Evolutionary conservation across 2,113 vertebrate species (phyloP), one percentile per base, ranked within the genome.

Genomic region (Boulengeromyrus knoepffleri): DNA sequence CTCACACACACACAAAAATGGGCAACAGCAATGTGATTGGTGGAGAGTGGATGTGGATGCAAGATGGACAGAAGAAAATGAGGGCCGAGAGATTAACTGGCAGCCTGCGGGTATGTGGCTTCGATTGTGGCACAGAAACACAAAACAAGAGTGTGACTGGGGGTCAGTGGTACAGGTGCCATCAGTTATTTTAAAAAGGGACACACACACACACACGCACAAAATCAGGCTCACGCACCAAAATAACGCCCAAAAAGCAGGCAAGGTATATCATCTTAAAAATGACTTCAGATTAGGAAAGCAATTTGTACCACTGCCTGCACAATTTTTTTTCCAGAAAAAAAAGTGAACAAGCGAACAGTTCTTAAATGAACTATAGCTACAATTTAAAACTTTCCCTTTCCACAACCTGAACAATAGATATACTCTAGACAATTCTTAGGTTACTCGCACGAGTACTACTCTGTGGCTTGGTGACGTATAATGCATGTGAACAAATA

Each of bases 231-330:
- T 49, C 31, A n/a, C 49, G 52, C 70, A 83, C 50, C 50, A 49
- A 89, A 80, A 74, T 52, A 89, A 46, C 19, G 21, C 50, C 31
- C 21, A 36, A 39, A 89, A 39, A 31, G 42, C 88, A 89, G 88
- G 31, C 9, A 50, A n/a, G 19, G 70, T 46, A 39, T 50, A 80
- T 45, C 70, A 8, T n/a, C 45, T 62, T 47, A 53, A 53, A 89
- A 89, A 77, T 56, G 46, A 89, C 88, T 89, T 27, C 66, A 49
- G 47, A 46, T 84, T 19, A 89, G 66, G 8, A 27, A 80, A 83
- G 47, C 17, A 56, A 84, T n/a, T 53, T 52, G 39, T 80, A 89
- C 70, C 5, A 84, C 24, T 53, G 74, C 50, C 36, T 83, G 19
- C 74, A 53, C 46, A 80, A 3, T 66, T 31, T 66, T 83, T 83